A percentile compares a stretch with the other conserved stretches of the same genome.
Evolutionary conservation across 2,888 invertebrate species (phyloP).

Genomic region (Polia nebulosa): DNA sequence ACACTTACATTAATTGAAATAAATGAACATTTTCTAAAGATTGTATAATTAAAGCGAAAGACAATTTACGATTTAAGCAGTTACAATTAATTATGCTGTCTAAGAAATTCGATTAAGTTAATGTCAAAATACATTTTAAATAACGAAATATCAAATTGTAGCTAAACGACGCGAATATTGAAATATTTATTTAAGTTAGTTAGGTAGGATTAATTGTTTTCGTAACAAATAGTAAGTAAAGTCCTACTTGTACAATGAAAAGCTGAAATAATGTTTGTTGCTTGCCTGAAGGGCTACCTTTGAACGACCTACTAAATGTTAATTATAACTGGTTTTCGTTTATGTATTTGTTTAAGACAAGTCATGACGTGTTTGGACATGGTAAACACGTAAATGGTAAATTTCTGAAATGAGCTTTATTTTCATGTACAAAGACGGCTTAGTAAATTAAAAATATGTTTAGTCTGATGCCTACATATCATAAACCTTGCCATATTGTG

Average conservation of each 20-base stretch:
- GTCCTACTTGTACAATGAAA: constrained; percentile 51
- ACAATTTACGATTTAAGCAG: constrained; percentile 57
- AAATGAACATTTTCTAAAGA: constrained; percentile 59
- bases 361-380: constrained; percentile 36
- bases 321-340: constrained; percentile 47
- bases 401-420: constrained; percentile 10
- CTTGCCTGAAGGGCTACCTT: constrained; percentile 50
- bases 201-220: constrained; percentile 45
- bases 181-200: constrained; percentile 25
- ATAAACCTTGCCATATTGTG: no score
- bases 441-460: not conserved
- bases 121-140: constrained; percentile 23
- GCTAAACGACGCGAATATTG: constrained; percentile 11
- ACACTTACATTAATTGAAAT: constrained; percentile 57
- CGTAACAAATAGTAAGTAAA: constrained; percentile 42
- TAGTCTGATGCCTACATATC: no score
- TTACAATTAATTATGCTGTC: constrained; percentile 48
- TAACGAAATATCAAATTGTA: constrained; percentile 14
- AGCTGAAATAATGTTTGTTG: constrained; percentile 40
- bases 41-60: constrained; percentile 59
- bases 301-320: constrained; percentile 45
- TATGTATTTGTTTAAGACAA: constrained; percentile 49
- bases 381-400: constrained; percentile 18
- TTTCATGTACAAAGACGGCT: constrained; percentile 6
- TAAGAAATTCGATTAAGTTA: constrained; percentile 48